Base-by-base conservation (phyloP, 2,888 invertebrate species). In the Diarsia dahlii region DNA sequence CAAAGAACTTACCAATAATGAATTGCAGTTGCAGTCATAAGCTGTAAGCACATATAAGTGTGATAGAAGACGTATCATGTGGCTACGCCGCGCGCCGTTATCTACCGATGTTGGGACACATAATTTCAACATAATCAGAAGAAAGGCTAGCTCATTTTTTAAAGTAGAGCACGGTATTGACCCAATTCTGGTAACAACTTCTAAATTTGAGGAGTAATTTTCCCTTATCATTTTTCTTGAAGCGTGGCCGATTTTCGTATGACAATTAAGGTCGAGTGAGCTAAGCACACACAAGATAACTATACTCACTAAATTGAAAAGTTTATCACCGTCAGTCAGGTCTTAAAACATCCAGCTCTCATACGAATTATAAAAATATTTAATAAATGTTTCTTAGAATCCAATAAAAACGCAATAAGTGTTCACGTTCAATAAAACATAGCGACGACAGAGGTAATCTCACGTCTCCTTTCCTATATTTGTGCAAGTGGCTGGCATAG, bases 401-500 rank as follows among this genome's bases (percentile, higher is more conserved):
- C 15, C 54, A 78, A 71, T 76, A 73, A 71, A 74, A 73, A 52
- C 23, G 67, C 48, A 78, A 77, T 68, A 63, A 28, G 50, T 68
- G 69, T 73, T 75, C 70, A 50, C 46, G 71, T 81, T 73, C 80
- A 83, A 85, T 83, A 87, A 76, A 72, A 79, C 77, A 46, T 54
- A 56, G 75, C 9, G 52, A 48, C 76, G 64, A 71, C 50, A 67
- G 64, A 70, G 64, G 62, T 84, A 77, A 78, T 87, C 75, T 84
- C 72, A 64, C 74, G 70, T 73, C 86, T 84, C 80, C 68, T 68
- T 60, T 78, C 75, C 80, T 78, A 56, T 90, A 87, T 92, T 90
- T 91, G 88, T 81, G 71, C 73, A 88, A 85, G 86, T 87, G 86
- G 82, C 84, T 90, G 88, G 90, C 12, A 45, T 90, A 88, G 79